Percentiles rank a stretch among this genome's conserved stretches.
phyloP scores from a whole-genome alignment of 2,888 invertebrate species.

The Linnaemya tessellans region DNA sequence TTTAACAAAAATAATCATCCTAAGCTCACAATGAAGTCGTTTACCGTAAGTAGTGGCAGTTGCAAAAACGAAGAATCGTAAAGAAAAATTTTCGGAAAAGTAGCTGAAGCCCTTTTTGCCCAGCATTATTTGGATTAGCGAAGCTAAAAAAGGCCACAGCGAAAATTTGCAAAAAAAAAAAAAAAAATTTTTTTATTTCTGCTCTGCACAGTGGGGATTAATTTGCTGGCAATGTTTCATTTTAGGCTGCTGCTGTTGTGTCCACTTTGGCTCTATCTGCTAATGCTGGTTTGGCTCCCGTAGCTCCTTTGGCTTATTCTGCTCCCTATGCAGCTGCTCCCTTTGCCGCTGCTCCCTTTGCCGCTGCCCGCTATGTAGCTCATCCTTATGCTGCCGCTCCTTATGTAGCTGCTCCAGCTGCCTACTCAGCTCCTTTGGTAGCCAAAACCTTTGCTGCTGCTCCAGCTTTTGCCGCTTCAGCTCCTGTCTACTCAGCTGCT shows the following conservation, averaged over 20 bases:
- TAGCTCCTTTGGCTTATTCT: conserved; percentile 60
- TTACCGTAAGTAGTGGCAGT: conserved; percentile 81
- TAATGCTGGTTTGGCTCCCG: conserved; percentile 79
- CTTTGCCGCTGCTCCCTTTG: conserved; percentile 59
- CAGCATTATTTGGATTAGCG: conserved; percentile 14
- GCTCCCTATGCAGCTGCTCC: not conserved
- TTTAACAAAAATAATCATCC: conserved; percentile 77
- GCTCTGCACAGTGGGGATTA: conserved; percentile 1
- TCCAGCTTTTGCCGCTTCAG: conserved; percentile 74
- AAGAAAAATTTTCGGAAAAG: conserved; percentile 17
- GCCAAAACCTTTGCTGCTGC: conserved; percentile 71
- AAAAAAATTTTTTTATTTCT: conserved; percentile 12
- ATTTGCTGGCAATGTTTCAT: conserved; percentile 39
- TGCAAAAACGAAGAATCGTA: not conserved
- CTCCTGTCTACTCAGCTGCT: conserved; percentile 73
- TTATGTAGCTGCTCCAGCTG: conserved; percentile 72
- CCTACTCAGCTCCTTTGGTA: conserved; percentile 73
- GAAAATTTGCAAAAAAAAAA: not conserved
- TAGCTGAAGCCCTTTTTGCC: not conserved
- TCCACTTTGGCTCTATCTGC: conserved; percentile 81
- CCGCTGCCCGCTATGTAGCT: conserved; percentile 68
- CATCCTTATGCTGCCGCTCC: conserved; percentile 72
- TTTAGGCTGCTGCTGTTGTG: conserved; percentile 81
- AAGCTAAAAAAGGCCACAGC: conserved; percentile 18
- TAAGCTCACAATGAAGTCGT: conserved; percentile 83